Evolutionary conservation across 2,797 vertebrate species (phyloP).

Genomic region (Sternarchorhynchus goeldii): DNA sequence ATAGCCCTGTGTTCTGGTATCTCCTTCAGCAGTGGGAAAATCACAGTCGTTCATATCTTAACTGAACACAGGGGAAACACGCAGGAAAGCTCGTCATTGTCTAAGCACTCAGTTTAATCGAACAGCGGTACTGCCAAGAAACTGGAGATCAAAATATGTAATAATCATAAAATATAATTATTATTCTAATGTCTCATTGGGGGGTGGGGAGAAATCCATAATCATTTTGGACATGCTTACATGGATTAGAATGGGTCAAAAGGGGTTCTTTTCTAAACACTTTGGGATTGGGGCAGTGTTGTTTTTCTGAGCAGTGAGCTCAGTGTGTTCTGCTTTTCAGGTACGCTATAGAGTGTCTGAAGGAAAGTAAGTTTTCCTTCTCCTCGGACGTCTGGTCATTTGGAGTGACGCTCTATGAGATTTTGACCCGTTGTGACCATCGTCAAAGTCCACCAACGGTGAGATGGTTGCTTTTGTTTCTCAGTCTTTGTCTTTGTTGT

Average conservation of each 20-base stretch:
- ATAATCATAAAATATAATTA: neutral
- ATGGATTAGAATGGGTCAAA: no score
- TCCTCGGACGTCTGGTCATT: slow-evolving; percentile 93
- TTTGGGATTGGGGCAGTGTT: no score
- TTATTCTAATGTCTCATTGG: neutral
- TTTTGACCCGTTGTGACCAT: slow-evolving; percentile 84
- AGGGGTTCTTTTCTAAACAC: no score
- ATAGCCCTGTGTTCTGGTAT: slow-evolving; percentile 93
- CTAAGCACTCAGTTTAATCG: no score
- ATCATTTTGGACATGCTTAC: no score
- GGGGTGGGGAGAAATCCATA: no score
- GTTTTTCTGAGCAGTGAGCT: no score
- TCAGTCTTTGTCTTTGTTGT: neutral
- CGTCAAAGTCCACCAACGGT: slow-evolving; percentile 83
- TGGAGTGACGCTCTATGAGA: slow-evolving; percentile 91
- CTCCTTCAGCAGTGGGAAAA: slow-evolving; percentile 30
- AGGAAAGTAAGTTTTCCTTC: slow-evolving; percentile 90
- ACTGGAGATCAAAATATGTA: neutral
- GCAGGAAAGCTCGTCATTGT: neutral
- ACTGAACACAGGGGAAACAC: no score
- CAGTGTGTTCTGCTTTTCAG: slow-evolving; percentile 62
- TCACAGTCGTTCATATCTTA: neutral
- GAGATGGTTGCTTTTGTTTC: slow-evolving; percentile 49
- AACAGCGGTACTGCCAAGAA: no score
- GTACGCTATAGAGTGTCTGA: slow-evolving; percentile 93